Evolutionary conservation across 1,140 invertebrate species (phyloP).

Genomic region (Sminthurides bifidus): DNA sequence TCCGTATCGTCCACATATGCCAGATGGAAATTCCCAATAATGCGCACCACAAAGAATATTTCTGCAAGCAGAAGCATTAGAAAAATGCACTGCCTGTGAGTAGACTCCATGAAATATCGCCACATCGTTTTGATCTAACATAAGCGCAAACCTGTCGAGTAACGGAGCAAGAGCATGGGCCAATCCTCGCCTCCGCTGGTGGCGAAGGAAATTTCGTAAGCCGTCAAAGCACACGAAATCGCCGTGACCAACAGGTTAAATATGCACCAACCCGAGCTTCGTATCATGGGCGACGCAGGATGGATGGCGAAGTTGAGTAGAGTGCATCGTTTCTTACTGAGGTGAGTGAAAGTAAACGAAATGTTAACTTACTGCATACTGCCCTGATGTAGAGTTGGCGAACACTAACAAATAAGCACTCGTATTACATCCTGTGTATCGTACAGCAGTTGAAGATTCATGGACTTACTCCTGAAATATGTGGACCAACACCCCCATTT

Average conservation of each 20-base stretch:
- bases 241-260: slow-evolving; percentile 18
- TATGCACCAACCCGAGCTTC: slow-evolving; percentile 4
- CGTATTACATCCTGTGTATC: too few relatives aligned
- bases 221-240: slow-evolving; percentile 20
- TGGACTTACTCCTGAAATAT: slow-evolving; percentile 29
- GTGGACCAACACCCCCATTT: slow-evolving; percentile 29
- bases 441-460: too few relatives aligned
- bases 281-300: slow-evolving; percentile 7
- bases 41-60: slow-evolving; percentile 18
- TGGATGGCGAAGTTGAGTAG: slow-evolving; percentile 20
- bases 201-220: slow-evolving; percentile 23
- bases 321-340: slow-evolving; percentile 17
- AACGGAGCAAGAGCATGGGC: background rate
- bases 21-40: slow-evolving; percentile 28
- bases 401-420: too few relatives aligned
- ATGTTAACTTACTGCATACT: too few relatives aligned
- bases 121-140: background rate
- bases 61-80: slow-evolving; percentile 8
- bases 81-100: too few relatives aligned
- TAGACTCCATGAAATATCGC: too few relatives aligned
- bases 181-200: background rate
- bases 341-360: too few relatives aligned
- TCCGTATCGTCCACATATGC: slow-evolving; percentile 20
- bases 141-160: background rate
- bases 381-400: too few relatives aligned